Conservation (phyloP, 2,797 vertebrate species). For the Enteromius anoplus region DNA sequence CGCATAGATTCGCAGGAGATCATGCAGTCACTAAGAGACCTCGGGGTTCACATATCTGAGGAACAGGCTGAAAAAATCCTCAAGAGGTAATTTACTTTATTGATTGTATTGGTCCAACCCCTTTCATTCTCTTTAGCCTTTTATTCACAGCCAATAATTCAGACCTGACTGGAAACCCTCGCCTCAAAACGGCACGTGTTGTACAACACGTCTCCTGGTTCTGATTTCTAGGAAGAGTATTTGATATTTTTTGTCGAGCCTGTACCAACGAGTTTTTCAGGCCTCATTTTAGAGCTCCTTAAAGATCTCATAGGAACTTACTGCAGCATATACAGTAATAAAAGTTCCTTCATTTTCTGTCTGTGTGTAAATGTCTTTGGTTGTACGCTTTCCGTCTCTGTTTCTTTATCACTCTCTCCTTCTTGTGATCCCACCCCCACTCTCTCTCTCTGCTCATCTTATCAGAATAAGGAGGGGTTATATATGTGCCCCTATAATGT, state of each 20-base stretch:
- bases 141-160: conserved; percentile 1
- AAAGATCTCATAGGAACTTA: neutral
- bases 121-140: neutral
- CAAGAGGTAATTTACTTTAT: conserved; percentile 80
- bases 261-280: neutral
- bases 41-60: conserved; percentile 94
- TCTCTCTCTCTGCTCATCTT: conserved; percentile 69
- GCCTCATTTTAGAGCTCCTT: neutral
- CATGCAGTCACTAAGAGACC: conserved; percentile 93
- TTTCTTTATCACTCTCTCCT: conserved; percentile 53
- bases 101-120: neutral
- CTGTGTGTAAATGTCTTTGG: conserved; percentile 37
- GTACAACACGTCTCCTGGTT: neutral
- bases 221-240: neutral
- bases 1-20: conserved; percentile 94
- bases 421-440: conserved; percentile 44
- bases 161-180: neutral
- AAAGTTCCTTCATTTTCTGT: neutral
- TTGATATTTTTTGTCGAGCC: neutral
- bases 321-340: neutral
- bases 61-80: conserved; percentile 96
- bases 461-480: conserved; percentile 95
- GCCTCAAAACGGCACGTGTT: neutral
- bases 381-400: conserved; percentile 8
- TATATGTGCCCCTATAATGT: conserved; percentile 94